Conservation (phyloP, 1,140 invertebrate species). For the Drosophila mauritiana region DNA sequence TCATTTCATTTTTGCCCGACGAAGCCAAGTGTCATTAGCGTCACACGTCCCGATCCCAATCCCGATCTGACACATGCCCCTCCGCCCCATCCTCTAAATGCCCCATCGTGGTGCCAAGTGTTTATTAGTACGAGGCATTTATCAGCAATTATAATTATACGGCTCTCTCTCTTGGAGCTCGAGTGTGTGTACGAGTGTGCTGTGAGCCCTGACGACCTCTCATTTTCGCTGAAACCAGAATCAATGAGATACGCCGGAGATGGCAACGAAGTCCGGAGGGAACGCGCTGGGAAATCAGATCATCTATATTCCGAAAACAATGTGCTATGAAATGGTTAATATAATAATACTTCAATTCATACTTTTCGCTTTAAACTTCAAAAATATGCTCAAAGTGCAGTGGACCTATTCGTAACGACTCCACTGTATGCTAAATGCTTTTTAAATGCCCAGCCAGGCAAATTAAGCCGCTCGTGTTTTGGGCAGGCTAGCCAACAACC, state of each 20-base stretch:
- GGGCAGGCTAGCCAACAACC: conserved; percentile 44
- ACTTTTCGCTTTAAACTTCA: background rate
- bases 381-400: background rate
- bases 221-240: conserved; percentile 19
- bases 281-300: background rate
- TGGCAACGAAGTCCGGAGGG: background rate
- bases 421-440: conserved; percentile 70
- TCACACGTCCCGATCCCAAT: conserved; percentile 66
- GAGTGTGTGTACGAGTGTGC: conserved; percentile 39
- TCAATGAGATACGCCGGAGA: conserved; percentile 23
- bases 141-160: conserved; percentile 82
- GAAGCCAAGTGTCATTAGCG: conserved; percentile 79
- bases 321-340: too few species aligned
- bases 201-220: conserved; percentile 70
- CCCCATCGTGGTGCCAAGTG: conserved; percentile 45
- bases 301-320: background rate
- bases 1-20: conserved; percentile 72
- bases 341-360: too few species aligned
- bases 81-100: background rate
- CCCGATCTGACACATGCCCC: conserved; percentile 5
- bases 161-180: conserved; percentile 40
- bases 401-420: conserved; percentile 29
- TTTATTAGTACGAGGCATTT: conserved; percentile 81
- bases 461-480: conserved; percentile 66
- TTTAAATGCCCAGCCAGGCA: conserved; percentile 62